phyloP scores from a whole-genome alignment of 2,797 vertebrate species.

The Oreochromis mossambicus region DNA sequence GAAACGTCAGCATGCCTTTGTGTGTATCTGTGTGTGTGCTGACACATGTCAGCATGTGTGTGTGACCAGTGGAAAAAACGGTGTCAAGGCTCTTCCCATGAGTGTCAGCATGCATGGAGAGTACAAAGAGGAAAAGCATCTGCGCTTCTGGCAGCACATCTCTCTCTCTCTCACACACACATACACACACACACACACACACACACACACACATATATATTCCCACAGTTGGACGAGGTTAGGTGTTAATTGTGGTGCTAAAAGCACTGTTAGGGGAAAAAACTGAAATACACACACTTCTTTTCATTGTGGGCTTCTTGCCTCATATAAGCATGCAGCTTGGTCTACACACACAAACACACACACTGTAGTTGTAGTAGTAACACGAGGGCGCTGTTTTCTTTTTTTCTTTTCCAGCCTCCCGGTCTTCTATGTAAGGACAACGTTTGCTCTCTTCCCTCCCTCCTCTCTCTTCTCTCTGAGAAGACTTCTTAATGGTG shows the following conservation, averaged over 20 bases:
- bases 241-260: slow-evolving; percentile 61
- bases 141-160: slow-evolving; percentile 55
- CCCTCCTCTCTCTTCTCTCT: background rate
- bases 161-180: background rate
- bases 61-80: slow-evolving; percentile 57
- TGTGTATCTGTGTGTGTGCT: background rate
- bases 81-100: slow-evolving; percentile 58
- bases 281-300: background rate
- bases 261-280: slow-evolving; percentile 20
- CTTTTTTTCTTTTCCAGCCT: background rate
- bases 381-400: background rate
- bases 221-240: slow-evolving; percentile 30
- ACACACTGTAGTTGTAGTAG: background rate
- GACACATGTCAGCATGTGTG: slow-evolving; percentile 4
- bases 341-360: background rate
- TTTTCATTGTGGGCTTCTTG: background rate
- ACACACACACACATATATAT: background rate
- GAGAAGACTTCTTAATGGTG: slow-evolving; percentile 44
- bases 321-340: background rate
- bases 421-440: background rate
- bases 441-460: background rate
- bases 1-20: background rate
- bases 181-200: background rate
- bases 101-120: slow-evolving; percentile 59
- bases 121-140: slow-evolving; percentile 65